phyloP scores from a whole-genome alignment of 1,140 invertebrate genomes.

The Magallana ariakensis region DNA sequence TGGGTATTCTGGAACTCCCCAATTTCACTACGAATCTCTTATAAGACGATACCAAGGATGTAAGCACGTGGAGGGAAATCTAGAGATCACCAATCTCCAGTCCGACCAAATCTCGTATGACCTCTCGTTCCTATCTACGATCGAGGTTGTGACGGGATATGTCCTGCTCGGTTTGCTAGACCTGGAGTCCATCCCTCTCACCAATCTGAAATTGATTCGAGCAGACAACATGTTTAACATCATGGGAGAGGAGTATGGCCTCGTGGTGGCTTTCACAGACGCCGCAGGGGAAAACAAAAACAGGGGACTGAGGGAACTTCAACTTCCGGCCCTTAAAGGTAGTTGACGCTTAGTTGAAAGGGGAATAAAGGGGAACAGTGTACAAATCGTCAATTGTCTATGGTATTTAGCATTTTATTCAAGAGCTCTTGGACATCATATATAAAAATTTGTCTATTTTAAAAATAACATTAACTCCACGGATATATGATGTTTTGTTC shows the following conservation, averaged over 20 bases:
- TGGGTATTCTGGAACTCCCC: conserved; percentile 67
- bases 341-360: background rate
- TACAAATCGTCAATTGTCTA: no score
- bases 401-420: no score
- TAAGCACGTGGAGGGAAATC: conserved; percentile 97
- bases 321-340: conserved; percentile 70
- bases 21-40: conserved; percentile 71
- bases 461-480: no score
- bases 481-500: no score
- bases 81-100: conserved; percentile 86
- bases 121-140: conserved; percentile 67
- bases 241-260: conserved; percentile 62
- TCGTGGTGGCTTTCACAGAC: conserved; percentile 69
- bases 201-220: conserved; percentile 67
- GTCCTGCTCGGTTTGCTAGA: conserved; percentile 70
- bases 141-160: conserved; percentile 68
- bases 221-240: conserved; percentile 67
- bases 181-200: conserved; percentile 66
- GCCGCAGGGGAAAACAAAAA: conserved; percentile 55
- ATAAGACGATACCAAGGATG: conserved; percentile 94
- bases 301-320: conserved; percentile 67
- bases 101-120: conserved; percentile 70
- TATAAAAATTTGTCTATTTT: no score
- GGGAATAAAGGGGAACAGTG: no score
- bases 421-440: no score